Evolutionary conservation across 2,113 vertebrate genomes (phyloP).

Genomic region (Nycticebus coucang): DNA sequence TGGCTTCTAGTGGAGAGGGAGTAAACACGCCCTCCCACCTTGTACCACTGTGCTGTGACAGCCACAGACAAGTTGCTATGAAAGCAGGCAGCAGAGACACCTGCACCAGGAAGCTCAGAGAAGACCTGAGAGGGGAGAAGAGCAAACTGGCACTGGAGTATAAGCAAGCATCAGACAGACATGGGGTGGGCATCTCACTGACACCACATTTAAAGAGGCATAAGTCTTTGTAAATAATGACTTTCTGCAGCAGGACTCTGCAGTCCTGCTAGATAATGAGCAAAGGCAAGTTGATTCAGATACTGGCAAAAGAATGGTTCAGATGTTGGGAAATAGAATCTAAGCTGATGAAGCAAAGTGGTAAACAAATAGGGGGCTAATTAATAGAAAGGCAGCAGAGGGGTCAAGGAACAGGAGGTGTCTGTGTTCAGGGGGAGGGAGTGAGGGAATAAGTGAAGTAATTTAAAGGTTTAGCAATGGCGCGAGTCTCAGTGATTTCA

Average conservation of each 20-base stretch:
- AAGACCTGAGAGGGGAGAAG: too few relatives aligned
- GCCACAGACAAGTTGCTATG: not conserved
- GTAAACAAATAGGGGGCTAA: not conserved
- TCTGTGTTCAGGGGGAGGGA: not conserved
- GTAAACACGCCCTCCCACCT: fast-evolving
- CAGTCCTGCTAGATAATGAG: not conserved
- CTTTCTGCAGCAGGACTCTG: not conserved
- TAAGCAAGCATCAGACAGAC: not conserved
- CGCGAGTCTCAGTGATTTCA: not conserved
- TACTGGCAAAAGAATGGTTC: not conserved
- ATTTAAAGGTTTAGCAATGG: not conserved
- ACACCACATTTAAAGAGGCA: not conserved
- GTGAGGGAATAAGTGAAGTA: not conserved
- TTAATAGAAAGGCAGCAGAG: not conserved
- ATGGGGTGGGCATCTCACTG: fast-evolving
- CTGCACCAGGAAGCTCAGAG: not conserved
- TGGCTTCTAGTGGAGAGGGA: not conserved
- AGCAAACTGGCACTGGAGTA: not conserved
- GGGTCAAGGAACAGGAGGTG: too few relatives aligned
- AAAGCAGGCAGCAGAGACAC: not conserved
- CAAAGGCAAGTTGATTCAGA: not conserved
- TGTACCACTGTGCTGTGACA: fast-evolving
- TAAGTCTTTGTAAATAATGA: not conserved
- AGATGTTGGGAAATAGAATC: not conserved
- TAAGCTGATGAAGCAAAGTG: not conserved